phyloP scores from a whole-genome alignment of 2,797 vertebrate genomes.

The Myoxocephalus aenaeus region DNA sequence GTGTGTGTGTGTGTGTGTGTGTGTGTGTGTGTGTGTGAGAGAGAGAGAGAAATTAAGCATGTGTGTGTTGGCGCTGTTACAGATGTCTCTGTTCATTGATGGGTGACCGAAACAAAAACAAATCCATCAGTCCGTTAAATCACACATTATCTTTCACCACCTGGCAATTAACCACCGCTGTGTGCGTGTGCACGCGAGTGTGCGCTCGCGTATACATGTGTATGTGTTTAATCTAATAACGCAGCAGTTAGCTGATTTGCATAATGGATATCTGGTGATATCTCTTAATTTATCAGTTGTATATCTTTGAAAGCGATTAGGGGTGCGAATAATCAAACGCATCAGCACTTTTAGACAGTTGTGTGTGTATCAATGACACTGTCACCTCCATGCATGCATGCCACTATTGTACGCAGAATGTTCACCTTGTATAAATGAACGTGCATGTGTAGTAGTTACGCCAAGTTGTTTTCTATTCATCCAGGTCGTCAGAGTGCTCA shows the following conservation, averaged over 20 bases:
- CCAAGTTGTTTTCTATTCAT: constrained; percentile 71
- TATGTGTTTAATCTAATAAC: constrained; percentile 72
- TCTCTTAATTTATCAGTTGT: constrained; percentile 74
- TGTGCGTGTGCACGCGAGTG: constrained; percentile 37
- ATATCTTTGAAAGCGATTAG: constrained; percentile 54
- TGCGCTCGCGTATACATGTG: constrained; percentile 26
- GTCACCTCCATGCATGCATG: constrained; percentile 50
- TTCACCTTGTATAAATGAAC: constrained; percentile 36
- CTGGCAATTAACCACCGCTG: constrained; percentile 81
- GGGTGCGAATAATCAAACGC: constrained; percentile 36
- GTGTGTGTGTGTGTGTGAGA: constrained; percentile 23
- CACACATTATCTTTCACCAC: constrained; percentile 82
- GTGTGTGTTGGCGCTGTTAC: constrained; percentile 66
- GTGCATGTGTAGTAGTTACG: constrained; percentile 58
- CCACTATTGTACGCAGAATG: constrained; percentile 40
- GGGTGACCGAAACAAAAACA: constrained; percentile 83
- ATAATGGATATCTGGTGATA: constrained; percentile 70
- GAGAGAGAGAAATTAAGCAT: constrained; percentile 10
- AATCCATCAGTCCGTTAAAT: constrained; percentile 83
- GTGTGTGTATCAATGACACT: constrained; percentile 36
- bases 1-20: constrained; percentile 23
- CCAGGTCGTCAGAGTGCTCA: constrained; percentile 56
- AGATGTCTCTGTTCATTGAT: constrained; percentile 78
- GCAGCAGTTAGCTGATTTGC: constrained; percentile 64
- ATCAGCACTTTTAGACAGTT: neutral